Evolutionary conservation across 2,888 invertebrate genomes (phyloP), one percentile per base, ranked within the genome.

Genomic region (Cataglyphis cursor): DNA sequence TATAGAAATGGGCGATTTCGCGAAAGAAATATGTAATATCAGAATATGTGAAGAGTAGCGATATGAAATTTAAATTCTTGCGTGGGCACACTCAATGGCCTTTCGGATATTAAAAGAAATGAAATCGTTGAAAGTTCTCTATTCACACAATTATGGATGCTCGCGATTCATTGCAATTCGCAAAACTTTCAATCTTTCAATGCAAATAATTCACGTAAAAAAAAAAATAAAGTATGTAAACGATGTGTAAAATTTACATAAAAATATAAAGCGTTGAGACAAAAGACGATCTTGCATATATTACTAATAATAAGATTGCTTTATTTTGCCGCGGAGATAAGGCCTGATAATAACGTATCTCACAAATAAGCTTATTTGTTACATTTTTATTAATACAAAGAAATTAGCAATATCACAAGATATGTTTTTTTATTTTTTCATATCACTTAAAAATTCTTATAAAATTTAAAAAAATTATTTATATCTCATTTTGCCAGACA

Each of bases 51-150:
- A 72, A 72, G 4, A 51, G n/a, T 51, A 51, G 21, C 3, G 21
- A 21, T 31, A 21, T n/a, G 3, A 54, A 35, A 70, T 70, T 51
- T 51, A 35, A 70, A 54, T 35, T 35, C 31, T 68, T 68, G 35
- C n/a, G 12, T 28, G 12, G 28, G 8, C 31, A 21, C 31, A 31
- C 1, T 70, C 21, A 31, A 51, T 51, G 8, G 1, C 15, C n/a
- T 66, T 15, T 66, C 15, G 8, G 4, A 51, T 9, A 54, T 70
- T 35, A 15, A 21, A 35, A 21, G 21, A 70, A 54, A 51, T 35
- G 31, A 54, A 51, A 70, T 48, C 18, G 18, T 51, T 51, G n/a
- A 3, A 5, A 66, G 41, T 18, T 31, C n/a, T 70, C n/a, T 48
- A 1, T 48, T 6, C 1, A 48, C 18, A 48, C 6, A 48, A 18